Percentiles rank a stretch among this genome's conserved stretches.
Evolutionary conservation across 2,113 vertebrate genomes (phyloP).

Genomic region (Alces alces): DNA sequence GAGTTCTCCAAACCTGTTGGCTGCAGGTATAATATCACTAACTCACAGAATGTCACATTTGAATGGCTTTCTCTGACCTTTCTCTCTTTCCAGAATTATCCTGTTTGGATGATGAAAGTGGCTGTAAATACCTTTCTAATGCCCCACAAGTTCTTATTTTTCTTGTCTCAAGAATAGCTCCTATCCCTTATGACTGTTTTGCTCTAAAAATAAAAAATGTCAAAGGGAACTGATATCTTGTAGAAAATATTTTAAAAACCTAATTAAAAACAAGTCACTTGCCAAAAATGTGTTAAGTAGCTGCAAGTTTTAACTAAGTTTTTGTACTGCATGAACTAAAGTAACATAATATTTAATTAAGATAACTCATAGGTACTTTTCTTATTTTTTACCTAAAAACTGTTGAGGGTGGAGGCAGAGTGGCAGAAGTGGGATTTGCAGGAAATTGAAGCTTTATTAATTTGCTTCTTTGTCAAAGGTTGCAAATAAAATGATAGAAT

Average conservation of each 20-base stretch:
- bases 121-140: not conserved
- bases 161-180: constrained; percentile 41
- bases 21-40: constrained; percentile 90
- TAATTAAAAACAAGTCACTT: constrained; percentile 51
- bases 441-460: not conserved
- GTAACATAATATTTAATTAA: not conserved
- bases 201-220: constrained; percentile 51
- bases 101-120: constrained; percentile 20
- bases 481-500: not conserved
- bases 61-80: constrained; percentile 51
- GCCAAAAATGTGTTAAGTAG: constrained; percentile 33
- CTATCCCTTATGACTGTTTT: constrained; percentile 36
- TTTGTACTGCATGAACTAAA: constrained; percentile 9
- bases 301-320: not conserved
- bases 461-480: not conserved
- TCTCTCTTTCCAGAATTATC: constrained; percentile 9
- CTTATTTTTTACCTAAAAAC: not conserved
- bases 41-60: constrained; percentile 59
- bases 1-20: constrained; percentile 95
- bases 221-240: constrained; percentile 47
- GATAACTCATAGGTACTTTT: not conserved
- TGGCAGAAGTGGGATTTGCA: not conserved
- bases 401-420: not conserved
- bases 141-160: constrained; percentile 9
- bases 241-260: constrained; percentile 35